Conservation (phyloP, 2,113 vertebrate genomes). For the Pristiophorus japonicus region DNA sequence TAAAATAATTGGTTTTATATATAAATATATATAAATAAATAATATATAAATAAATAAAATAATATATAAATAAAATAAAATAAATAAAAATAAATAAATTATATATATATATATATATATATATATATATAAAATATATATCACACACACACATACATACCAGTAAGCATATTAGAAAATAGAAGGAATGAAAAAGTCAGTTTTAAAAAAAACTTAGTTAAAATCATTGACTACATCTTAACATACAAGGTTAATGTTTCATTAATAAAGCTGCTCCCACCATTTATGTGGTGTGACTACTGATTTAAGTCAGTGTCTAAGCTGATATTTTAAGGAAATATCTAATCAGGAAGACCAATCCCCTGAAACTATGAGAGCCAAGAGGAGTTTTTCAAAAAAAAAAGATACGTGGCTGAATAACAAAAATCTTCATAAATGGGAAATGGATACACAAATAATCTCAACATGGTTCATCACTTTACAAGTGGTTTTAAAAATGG, state of each 20-base stretch:
- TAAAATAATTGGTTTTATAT: no score
- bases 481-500: neutral
- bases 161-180: neutral
- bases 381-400: no score
- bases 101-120: no score
- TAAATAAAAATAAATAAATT: no score
- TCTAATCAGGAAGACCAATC: neutral
- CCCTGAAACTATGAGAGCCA: neutral
- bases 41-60: no score
- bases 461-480: neutral
- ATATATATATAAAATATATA: no score
- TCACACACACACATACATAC: no score
- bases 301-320: neutral
- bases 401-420: no score
- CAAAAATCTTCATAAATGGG: neutral
- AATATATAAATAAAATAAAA: no score
- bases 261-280: neutral
- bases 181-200: neutral
- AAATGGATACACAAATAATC: neutral
- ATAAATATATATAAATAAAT: no score
- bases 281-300: neutral
- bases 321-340: neutral
- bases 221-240: neutral
- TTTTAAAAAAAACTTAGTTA: neutral
- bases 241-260: neutral